Evolutionary conservation across 2,113 vertebrate species (phyloP).

Genomic region (Paraplagusia blochii): DNA sequence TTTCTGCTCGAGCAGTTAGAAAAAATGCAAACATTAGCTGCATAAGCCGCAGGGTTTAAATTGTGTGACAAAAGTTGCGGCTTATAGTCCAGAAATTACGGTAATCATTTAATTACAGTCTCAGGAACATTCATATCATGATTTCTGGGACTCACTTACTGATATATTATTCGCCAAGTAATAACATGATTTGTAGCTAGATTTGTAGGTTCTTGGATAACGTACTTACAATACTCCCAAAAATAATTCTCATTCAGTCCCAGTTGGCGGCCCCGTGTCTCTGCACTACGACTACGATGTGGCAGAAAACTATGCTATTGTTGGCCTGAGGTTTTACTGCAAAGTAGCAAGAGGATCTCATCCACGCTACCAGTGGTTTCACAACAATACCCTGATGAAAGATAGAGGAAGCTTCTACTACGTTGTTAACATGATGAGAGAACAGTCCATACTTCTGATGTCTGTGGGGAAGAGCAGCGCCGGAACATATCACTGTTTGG

Average conservation of each 20-base stretch:
- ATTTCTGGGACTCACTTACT: too few relatives aligned
- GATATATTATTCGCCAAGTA: too few relatives aligned
- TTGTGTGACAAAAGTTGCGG: too few relatives aligned
- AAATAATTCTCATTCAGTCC: constrained; percentile 37
- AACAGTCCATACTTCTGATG: constrained; percentile 33
- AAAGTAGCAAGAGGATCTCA: constrained; percentile 52
- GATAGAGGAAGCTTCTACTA: constrained; percentile 40
- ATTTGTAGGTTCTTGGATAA: too few relatives aligned
- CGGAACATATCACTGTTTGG: constrained; percentile 70
- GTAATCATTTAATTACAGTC: too few relatives aligned
- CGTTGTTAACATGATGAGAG: constrained; percentile 21
- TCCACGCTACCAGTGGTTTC: constrained; percentile 65
- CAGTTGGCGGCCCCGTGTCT: constrained; percentile 55
- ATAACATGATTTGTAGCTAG: too few relatives aligned
- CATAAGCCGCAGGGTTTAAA: too few relatives aligned
- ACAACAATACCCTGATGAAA: constrained; percentile 47
- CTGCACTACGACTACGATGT: constrained; percentile 30
- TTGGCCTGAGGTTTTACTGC: constrained; percentile 55
- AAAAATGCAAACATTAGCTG: too few relatives aligned
- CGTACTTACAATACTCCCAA: too few relatives aligned
- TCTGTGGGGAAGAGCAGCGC: constrained; percentile 30
- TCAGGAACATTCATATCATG: too few relatives aligned
- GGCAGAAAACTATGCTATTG: constrained; percentile 47
- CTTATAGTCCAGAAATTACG: too few relatives aligned
- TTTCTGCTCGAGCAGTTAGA: too few relatives aligned